Conservation (phyloP, 2,888 invertebrate species). For the Hetaerina titia region DNA sequence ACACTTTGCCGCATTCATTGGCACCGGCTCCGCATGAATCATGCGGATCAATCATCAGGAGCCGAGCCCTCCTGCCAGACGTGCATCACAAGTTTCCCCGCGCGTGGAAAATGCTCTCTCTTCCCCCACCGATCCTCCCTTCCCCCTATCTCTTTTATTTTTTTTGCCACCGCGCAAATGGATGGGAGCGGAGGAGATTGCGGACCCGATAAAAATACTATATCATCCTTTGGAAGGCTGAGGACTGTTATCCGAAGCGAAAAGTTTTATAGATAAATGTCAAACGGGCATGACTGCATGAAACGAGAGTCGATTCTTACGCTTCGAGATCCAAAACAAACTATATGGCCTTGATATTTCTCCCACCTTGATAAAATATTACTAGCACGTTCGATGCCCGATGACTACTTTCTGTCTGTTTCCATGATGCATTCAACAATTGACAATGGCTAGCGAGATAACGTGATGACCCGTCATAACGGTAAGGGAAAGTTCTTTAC, state of each 20-base stretch:
- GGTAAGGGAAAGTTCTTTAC: too few relatives aligned
- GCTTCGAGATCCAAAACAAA: too few relatives aligned
- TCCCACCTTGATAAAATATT: too few relatives aligned
- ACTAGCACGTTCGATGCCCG: too few relatives aligned
- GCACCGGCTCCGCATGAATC: background rate
- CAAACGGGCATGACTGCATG: background rate
- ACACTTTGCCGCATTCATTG: background rate
- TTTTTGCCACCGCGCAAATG: background rate
- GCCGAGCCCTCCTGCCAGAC: background rate
- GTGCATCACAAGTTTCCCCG: background rate
- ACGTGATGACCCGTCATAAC: too few relatives aligned
- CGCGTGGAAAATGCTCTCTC: background rate
- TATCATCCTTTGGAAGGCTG: background rate
- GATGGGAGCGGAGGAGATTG: background rate
- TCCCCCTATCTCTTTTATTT: background rate
- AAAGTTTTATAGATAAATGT: background rate
- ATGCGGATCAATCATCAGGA: slow-evolving; percentile 7
- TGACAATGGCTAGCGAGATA: too few relatives aligned
- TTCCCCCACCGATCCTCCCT: background rate
- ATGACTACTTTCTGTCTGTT: too few relatives aligned
- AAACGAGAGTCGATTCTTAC: background rate
- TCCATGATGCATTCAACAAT: too few relatives aligned
- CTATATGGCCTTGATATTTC: too few relatives aligned
- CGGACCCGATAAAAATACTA: background rate
- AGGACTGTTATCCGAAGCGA: background rate